Base-by-base conservation (phyloP, 2,113 vertebrate species). In the Tachysurus fulvidraco region DNA sequence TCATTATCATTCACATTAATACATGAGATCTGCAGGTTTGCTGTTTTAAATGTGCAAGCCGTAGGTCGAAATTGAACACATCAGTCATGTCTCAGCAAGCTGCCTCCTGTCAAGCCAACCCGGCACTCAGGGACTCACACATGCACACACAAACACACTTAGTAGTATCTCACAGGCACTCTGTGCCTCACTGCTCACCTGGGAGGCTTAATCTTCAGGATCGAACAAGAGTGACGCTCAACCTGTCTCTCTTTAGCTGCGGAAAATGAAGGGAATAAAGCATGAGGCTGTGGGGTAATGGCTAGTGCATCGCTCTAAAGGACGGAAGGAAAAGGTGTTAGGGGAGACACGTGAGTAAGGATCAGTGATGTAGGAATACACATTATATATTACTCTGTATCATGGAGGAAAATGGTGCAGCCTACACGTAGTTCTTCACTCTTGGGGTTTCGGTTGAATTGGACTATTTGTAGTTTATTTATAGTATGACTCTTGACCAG, bases 111-210 rank as follows among this genome's bases (percentile, higher is more conserved):
- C 82, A 14, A 55, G 83, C 54, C 52, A 41, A 73, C 44, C 41
- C 54, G 7, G 85, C 74, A 86, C 85, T 78, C 57, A 89, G 81
- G 88, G 87, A 90, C 62, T 28, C 81, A 9, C 74, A 89, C 77
- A 89, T 82, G 81, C 28, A 76, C 23, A 77, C 80, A 77, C 44
- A 87, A 23, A 83, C 73, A 78, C 41, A 67, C 71, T 77, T n/a
- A 46, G 17, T 65, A 16, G 88, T 69, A 85, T 52, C 69, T 14
- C 12, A 23, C 10, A 28, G 81, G n/a, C 69, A 60, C 57, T 54
- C n/a, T 65, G 52, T 36, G 62, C 54, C 41, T 10, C 65, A 25
- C 12, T 4, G 52, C 23, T 84, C 69, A 84, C 83, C 69, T 59
- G 83, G 46, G 67, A 84, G 69, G 30, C n/a, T 73, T 84, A 73